Percentiles rank a stretch among this genome's conserved stretches.
Conservation (phyloP, 2,888 invertebrate genomes). For the Drosophila paracracens region DNA sequence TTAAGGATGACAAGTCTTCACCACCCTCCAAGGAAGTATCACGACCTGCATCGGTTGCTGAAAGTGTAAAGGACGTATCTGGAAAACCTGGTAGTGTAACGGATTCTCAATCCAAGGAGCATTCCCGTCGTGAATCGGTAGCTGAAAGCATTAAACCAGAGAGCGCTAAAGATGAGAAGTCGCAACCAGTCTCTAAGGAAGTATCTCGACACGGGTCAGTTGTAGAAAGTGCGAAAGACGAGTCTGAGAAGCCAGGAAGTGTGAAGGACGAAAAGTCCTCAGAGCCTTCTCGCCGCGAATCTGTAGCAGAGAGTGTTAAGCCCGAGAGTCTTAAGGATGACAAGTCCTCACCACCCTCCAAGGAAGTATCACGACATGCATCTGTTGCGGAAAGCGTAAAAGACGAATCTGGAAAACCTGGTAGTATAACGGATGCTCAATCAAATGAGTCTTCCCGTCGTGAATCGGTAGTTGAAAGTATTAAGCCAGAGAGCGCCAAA, state of each 20-base stretch:
- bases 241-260: not conserved
- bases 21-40: not conserved
- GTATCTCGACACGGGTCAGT: not conserved
- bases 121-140: not conserved
- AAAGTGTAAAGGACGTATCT: not conserved
- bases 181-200: not conserved
- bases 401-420: not conserved
- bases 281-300: not conserved
- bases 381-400: not conserved
- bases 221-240: rapidly evolving
- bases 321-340: not conserved
- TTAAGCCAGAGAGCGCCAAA: not conserved
- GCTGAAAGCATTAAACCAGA: not conserved
- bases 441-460: not conserved
- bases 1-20: not conserved
- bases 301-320: not conserved
- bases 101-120: not conserved
- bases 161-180: not conserved
- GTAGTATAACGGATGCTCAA: not conserved
- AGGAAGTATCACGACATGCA: not conserved
- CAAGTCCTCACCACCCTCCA: not conserved
- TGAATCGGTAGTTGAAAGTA: not conserved
- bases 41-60: not conserved
- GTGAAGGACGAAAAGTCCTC: not conserved
- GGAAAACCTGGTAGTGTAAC: not conserved